Conservation (phyloP, 2,888 invertebrate genomes). For the Chrysodeixis includens region DNA sequence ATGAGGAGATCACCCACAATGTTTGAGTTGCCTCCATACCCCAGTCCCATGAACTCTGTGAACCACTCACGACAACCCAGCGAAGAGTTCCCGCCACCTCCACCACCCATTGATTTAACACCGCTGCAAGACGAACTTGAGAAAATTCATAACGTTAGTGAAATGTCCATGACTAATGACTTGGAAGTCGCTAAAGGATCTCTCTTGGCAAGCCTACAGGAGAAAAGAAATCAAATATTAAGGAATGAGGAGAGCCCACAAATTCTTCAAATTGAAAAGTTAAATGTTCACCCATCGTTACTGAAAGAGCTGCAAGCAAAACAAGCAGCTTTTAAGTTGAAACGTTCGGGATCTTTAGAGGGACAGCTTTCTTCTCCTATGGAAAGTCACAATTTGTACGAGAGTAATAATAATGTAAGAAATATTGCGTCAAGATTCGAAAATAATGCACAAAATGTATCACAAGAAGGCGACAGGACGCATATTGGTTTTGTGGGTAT, state of each 20-base stretch:
- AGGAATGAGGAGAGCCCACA: slow-evolving; percentile 76
- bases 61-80: slow-evolving; percentile 95
- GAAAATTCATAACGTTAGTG: slow-evolving; percentile 78
- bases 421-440: slow-evolving; percentile 96
- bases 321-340: slow-evolving; percentile 89
- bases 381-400: slow-evolving; percentile 67
- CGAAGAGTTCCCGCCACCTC: slow-evolving; percentile 97
- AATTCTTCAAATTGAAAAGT: slow-evolving; percentile 71
- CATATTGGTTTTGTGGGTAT: slow-evolving; percentile 83
- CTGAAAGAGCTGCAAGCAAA: slow-evolving; percentile 94
- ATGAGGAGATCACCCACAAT: slow-evolving; percentile 80
- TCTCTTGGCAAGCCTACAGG: slow-evolving; percentile 90
- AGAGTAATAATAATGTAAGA: slow-evolving; percentile 89
- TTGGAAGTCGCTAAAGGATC: slow-evolving; percentile 79
- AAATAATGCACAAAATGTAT: slow-evolving; percentile 68
- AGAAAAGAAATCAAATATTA: slow-evolving; percentile 90
- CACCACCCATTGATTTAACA: slow-evolving; percentile 92
- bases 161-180: slow-evolving; percentile 42
- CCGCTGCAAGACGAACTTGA: slow-evolving; percentile 90
- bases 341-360: slow-evolving; percentile 79
- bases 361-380: slow-evolving; percentile 75
- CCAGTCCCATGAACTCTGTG: slow-evolving; percentile 93
- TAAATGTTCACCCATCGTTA: slow-evolving; percentile 85
- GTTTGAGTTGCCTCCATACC: slow-evolving; percentile 94
- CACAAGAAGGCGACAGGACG: slow-evolving; percentile 76